Percentiles rank a stretch among this genome's conserved stretches.
Conservation (phyloP, 2,113 vertebrate species). For the Cyprinodon brontotheroides region DNA sequence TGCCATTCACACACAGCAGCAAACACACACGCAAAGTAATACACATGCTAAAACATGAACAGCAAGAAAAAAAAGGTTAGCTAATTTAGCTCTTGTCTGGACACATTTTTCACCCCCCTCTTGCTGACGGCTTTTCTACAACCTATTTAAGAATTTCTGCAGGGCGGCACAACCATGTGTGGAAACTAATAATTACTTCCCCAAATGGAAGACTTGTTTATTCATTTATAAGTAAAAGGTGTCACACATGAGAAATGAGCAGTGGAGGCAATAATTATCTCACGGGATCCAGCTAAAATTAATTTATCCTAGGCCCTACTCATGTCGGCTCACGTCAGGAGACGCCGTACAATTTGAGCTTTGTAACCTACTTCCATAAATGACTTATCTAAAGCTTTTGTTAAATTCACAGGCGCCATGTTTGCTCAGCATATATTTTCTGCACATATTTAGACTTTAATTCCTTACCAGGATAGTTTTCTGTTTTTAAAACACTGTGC, state of each 20-base stretch:
- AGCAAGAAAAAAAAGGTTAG: slow-evolving; percentile 65
- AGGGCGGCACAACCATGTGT: slow-evolving; percentile 38
- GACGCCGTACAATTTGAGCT: slow-evolving; percentile 14
- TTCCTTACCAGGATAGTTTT: background rate
- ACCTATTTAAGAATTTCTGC: slow-evolving; percentile 69
- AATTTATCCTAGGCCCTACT: slow-evolving; percentile 16
- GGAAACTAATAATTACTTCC: slow-evolving; percentile 63
- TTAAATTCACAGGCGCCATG: background rate
- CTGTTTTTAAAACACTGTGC: no score
- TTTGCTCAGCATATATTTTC: slow-evolving; percentile 26
- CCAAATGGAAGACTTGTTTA: slow-evolving; percentile 56
- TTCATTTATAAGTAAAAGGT: slow-evolving; percentile 53
- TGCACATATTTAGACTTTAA: background rate
- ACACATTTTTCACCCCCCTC: slow-evolving; percentile 68
- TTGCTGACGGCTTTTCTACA: slow-evolving; percentile 59
- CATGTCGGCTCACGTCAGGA: slow-evolving; percentile 10
- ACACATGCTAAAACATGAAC: slow-evolving; percentile 25
- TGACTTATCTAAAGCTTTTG: background rate
- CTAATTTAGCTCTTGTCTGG: slow-evolving; percentile 76
- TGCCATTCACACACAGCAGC: slow-evolving; percentile 29
- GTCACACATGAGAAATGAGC: slow-evolving; percentile 49
- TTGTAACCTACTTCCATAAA: slow-evolving; percentile 41
- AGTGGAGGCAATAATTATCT: slow-evolving; percentile 37
- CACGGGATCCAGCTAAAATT: slow-evolving; percentile 33
- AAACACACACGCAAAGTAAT: slow-evolving; percentile 16